Evolutionary conservation across 2,113 vertebrate genomes (phyloP).

Genomic region (Cyprinodon brontotheroides): DNA sequence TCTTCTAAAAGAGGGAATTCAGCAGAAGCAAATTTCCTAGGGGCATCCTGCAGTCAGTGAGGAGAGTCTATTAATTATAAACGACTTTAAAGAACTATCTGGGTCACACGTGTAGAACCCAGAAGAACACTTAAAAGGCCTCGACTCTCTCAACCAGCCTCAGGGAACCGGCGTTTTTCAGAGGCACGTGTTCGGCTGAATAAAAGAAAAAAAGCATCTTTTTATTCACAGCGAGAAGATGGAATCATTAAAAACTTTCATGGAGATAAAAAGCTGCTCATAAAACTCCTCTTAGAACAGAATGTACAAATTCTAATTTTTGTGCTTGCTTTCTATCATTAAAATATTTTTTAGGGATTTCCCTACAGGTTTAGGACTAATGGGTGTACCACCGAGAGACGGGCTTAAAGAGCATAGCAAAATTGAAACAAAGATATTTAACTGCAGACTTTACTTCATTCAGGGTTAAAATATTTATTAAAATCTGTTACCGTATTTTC

Average conservation of each 20-base stretch:
- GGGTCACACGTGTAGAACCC: conserved; percentile 20
- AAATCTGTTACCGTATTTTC: too few species aligned
- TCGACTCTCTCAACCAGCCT: neutral
- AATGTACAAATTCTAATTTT: neutral
- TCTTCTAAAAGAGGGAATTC: conserved; percentile 15
- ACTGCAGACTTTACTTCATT: too few species aligned
- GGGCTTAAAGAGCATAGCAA: too few species aligned
- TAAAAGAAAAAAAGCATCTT: neutral
- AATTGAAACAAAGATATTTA: too few species aligned
- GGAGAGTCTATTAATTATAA: conserved; percentile 38
- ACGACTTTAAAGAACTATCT: conserved; percentile 27
- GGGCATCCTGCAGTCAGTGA: conserved; percentile 5
- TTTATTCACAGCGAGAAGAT: neutral
- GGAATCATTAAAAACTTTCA: neutral
- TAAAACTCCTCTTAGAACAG: neutral
- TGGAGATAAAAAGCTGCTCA: neutral
- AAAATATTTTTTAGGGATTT: neutral
- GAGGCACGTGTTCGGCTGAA: neutral
- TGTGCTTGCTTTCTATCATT: neutral
- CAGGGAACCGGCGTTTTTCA: conserved; percentile 4
- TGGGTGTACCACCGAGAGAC: too few species aligned
- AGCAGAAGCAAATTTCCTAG: conserved; percentile 10
- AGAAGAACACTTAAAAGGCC: conserved; percentile 2
- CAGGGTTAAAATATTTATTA: too few species aligned
- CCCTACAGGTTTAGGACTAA: too few species aligned